Base-by-base conservation (phyloP, 2,888 invertebrate species). In the Formica aserva region DNA sequence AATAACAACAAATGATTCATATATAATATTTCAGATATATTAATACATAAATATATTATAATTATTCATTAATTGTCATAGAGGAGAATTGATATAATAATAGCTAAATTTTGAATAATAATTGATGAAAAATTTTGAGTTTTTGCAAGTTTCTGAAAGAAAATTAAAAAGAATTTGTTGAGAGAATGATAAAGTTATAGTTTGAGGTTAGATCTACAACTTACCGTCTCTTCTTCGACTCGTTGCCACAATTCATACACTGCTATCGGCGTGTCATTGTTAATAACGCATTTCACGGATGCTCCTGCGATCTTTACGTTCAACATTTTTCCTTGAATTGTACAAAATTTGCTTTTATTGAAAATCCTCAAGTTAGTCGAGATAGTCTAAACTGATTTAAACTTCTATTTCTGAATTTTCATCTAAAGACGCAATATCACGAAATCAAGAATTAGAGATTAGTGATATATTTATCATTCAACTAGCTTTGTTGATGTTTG, bases 141-240 rank as follows among this genome's bases (percentile, higher is more conserved):
- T 32, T 32, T 32, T 6, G 6, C 32, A 32, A 8, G 48, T 52
- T 41, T 52, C 8, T 26, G 65, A 13, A 63, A 78, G 29, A 35
- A 48, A 65, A 48, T 32, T 52, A 45, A 5, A 48, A 29, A 62
- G 3, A 35, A 29, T 72, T 69, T 66, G n/a, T 52, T n/a, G 18
- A 15, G 15, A 45, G 15, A 45, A 45, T 86, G 84, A 84, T 92
- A 85, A 90, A 9, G 13, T 52, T 3, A n/a, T n/a, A n/a, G 13
- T 15, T 69, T n/a, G n/a, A 52, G 48, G 6, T 48, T 5, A n/a
- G n/a, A 45, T 29, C 3, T 6, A 22, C 9, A 26, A 87, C 87
- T 88, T 83, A 92, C 92, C n/a, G 84, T 89, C 26, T 85, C 69
- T 48, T 85, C 72, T 60, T 85, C 75, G 5, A 93, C 63, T 38